Conservation (phyloP, 2,888 invertebrate genomes). For the Pyrochroa serraticornis region DNA sequence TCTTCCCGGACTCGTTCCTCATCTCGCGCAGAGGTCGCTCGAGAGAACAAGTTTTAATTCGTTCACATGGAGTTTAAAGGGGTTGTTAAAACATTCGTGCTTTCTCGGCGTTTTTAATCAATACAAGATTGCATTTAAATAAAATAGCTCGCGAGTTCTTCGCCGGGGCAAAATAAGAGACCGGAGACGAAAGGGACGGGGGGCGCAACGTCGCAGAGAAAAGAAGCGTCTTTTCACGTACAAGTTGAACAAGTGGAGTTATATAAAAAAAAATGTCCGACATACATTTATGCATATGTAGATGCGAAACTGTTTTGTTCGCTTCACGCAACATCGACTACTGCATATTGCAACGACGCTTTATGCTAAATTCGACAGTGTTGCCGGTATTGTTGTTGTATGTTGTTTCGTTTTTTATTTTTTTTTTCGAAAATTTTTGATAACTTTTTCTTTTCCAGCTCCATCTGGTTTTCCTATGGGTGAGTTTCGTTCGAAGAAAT, state of each 20-base stretch:
- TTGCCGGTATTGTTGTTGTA: background rate
- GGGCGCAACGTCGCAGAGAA: conserved; percentile 4
- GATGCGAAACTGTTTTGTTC: conserved; percentile 36
- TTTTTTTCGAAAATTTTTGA: too few species aligned
- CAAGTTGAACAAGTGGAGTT: background rate
- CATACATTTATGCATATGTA: conserved; percentile 42
- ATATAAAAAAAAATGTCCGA: conserved; percentile 1
- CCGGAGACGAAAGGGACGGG: conserved; percentile 5
- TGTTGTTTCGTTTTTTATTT: too few species aligned
- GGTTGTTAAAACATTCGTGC: conserved; percentile 52
- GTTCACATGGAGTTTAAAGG: conserved; percentile 49
- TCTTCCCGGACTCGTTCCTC: background rate
- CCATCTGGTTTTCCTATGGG: too few species aligned
- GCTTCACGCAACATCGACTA: conserved; percentile 44
- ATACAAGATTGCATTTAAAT: conserved; percentile 53
- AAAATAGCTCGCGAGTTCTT: conserved; percentile 51
- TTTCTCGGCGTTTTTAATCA: conserved; percentile 51
- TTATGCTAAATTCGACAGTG: conserved; percentile 8
- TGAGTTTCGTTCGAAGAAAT: background rate
- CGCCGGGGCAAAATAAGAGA: conserved; percentile 38
- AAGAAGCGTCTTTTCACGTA: conserved; percentile 3
- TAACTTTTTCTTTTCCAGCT: too few species aligned
- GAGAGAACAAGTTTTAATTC: conserved; percentile 48
- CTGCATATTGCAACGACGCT: conserved; percentile 34
- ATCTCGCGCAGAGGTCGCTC: conserved; percentile 27